Conservation (phyloP, 2,113 vertebrate genomes). For the Dermatemys mawii region DNA sequence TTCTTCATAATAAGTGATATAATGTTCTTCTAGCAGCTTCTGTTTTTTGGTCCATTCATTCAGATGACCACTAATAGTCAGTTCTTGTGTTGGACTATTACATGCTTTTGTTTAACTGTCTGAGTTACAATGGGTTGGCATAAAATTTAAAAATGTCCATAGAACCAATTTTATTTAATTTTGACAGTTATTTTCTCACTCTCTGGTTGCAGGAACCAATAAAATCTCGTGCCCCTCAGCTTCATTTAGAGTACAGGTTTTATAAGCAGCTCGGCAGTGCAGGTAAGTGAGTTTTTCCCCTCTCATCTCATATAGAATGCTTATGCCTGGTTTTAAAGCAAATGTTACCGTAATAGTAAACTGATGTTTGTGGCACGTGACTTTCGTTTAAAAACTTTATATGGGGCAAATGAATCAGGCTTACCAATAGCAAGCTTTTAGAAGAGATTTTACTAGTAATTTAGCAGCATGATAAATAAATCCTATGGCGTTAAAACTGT, state of each 20-base stretch:
- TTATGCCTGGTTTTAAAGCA: background rate
- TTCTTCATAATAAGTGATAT: background rate
- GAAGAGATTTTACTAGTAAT: background rate
- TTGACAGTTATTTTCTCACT: constrained; percentile 33
- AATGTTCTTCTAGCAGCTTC: background rate
- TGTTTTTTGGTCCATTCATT: background rate
- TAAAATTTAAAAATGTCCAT: background rate
- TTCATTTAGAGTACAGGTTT: constrained; percentile 98
- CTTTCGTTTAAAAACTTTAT: background rate
- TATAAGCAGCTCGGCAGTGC: constrained; percentile 95
- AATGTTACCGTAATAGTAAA: background rate
- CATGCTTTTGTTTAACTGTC: background rate
- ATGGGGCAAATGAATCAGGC: background rate
- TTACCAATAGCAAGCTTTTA: background rate
- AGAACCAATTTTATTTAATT: background rate
- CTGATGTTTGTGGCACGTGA: background rate
- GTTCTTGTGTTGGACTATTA: background rate
- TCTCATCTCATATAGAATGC: background rate
- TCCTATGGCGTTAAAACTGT: background rate
- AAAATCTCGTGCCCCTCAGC: constrained; percentile 96
- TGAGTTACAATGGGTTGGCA: background rate
- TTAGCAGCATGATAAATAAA: background rate
- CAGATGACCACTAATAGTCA: background rate
- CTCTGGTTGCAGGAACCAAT: constrained; percentile 90
- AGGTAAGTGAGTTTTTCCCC: constrained; percentile 79